Conservation (phyloP, 2,797 vertebrate genomes). For the Aphelocoma californica region DNA sequence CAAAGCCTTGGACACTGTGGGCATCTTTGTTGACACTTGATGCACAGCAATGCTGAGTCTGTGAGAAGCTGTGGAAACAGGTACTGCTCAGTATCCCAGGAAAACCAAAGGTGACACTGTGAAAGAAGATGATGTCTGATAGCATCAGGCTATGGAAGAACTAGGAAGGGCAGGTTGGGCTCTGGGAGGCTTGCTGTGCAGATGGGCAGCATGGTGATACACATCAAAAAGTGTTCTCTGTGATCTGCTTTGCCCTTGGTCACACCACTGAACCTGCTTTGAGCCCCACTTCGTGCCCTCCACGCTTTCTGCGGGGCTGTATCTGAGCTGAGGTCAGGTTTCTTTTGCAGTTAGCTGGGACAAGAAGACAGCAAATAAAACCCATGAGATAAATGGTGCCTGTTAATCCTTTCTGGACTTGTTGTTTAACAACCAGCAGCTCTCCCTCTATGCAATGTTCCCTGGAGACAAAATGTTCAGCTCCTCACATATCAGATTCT, state of each 20-base stretch:
- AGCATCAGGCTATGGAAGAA: background rate
- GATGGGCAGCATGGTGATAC: background rate
- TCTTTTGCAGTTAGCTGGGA: background rate
- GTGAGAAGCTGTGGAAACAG: background rate
- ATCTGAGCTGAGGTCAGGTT: background rate
- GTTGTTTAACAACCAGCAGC: background rate
- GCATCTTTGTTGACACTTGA: background rate
- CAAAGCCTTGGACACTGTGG: background rate
- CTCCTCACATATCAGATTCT: background rate
- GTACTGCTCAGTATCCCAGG: background rate
- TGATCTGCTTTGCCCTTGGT: background rate
- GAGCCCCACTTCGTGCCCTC: background rate
- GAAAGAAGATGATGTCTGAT: background rate
- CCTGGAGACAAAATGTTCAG: background rate
- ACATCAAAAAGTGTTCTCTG: background rate
- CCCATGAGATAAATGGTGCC: background rate
- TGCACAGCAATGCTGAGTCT: background rate
- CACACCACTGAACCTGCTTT: background rate
- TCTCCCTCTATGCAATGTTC: background rate
- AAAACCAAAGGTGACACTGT: background rate
- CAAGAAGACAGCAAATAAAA: background rate
- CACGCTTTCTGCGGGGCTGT: fast-evolving
- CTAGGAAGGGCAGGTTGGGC: background rate
- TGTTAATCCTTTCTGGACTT: background rate
- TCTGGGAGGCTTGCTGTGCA: background rate